Conservation (phyloP, 2,797 vertebrate genomes). For the Crax fasciolata region DNA sequence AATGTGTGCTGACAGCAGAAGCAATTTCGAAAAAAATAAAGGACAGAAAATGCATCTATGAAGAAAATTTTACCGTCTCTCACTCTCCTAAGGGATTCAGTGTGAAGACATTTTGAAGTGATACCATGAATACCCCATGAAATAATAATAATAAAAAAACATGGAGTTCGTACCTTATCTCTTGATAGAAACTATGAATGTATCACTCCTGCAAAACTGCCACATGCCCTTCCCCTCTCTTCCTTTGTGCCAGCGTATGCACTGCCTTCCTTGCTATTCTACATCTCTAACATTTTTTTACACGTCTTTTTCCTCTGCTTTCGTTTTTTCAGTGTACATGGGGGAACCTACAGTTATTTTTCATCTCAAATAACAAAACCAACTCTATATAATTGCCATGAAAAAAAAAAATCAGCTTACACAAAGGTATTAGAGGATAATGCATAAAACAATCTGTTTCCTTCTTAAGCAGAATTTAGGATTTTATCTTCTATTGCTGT, state of each 20-base stretch:
- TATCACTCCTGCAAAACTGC: not conserved
- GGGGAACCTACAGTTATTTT: not conserved
- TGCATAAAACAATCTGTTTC: not conserved
- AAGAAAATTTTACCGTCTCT: not conserved
- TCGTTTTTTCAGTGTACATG: not conserved
- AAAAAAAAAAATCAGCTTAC: not conserved
- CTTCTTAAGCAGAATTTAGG: not conserved
- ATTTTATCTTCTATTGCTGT: not conserved
- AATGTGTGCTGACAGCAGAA: not conserved
- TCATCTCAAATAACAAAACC: not conserved
- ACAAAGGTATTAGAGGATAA: not conserved
- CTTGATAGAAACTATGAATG: not conserved
- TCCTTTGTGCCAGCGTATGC: not conserved
- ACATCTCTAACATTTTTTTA: not conserved
- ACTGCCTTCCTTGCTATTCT: not conserved
- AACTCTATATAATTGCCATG: not conserved
- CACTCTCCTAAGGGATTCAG: not conserved
- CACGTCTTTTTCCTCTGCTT: not conserved
- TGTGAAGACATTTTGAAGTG: not conserved
- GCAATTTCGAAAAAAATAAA: not conserved
- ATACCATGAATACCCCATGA: not conserved
- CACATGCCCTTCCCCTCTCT: fast-evolving
- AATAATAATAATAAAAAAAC: not conserved
- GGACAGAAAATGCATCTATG: not conserved
- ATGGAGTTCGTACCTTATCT: not conserved